phyloP scores from a whole-genome alignment of 2,888 invertebrate species.

The Habroteleia sp. region DNA sequence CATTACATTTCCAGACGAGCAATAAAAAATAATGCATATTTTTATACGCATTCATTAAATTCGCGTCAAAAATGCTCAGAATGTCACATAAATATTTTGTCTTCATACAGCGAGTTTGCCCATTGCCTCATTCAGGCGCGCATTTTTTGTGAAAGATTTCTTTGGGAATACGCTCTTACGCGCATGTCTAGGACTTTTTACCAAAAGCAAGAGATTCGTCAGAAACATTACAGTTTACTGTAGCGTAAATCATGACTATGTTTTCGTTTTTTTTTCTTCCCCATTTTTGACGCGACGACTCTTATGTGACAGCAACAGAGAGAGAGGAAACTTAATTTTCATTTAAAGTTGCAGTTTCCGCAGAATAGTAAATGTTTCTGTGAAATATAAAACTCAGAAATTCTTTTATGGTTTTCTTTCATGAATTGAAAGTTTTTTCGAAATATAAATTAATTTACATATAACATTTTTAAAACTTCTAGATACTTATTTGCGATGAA shows the following conservation, averaged over 20 bases:
- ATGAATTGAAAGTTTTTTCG: constrained; percentile 23
- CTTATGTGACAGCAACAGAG: constrained; percentile 31
- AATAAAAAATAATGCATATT: constrained; percentile 40
- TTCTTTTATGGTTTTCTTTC: constrained; percentile 23
- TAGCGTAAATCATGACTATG: constrained; percentile 24
- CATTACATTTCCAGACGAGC: constrained; percentile 7
- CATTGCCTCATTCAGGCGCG: constrained; percentile 10
- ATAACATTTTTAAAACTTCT: not conserved
- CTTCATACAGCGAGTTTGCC: constrained; percentile 13
- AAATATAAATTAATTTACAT: constrained; percentile 39
- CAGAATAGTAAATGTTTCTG: constrained; percentile 44
- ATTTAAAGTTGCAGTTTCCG: constrained; percentile 36
- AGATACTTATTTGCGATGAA: not conserved
- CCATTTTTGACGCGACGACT: constrained; percentile 23
- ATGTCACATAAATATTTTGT: constrained; percentile 29
- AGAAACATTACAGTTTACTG: constrained; percentile 26
- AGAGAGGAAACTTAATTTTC: constrained; percentile 52
- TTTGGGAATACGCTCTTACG: constrained; percentile 4
- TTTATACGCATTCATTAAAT: constrained; percentile 40
- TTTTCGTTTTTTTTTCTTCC: constrained; percentile 22
- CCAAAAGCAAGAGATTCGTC: constrained; percentile 27
- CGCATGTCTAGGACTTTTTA: constrained; percentile 17
- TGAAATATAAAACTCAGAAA: constrained; percentile 25
- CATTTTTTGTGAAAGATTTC: constrained; percentile 29
- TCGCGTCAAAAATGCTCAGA: constrained; percentile 17